A percentile compares a stretch with the other conserved stretches of the same genome.
These are phyloP conservation scores for Champsocephalus esox DNA, from an alignment of 2,797 vertebrate species.

Conservation along the genomic window DNA sequence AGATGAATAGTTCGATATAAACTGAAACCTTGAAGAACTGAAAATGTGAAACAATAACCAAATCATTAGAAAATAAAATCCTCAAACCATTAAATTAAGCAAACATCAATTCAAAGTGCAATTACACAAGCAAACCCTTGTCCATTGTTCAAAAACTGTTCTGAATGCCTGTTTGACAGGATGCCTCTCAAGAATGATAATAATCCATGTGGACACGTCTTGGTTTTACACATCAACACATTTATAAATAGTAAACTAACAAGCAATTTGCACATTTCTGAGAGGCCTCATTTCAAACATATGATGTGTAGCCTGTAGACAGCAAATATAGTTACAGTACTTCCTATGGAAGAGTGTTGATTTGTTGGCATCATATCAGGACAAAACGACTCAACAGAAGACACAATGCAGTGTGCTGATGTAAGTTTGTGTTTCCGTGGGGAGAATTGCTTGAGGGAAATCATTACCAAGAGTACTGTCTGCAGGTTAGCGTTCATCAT, in stretches of 20 bases:
- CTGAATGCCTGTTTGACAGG: slow-evolving; percentile 86
- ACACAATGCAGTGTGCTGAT: slow-evolving; percentile 65
- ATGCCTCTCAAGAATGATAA: slow-evolving; percentile 81
- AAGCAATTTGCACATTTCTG: slow-evolving; percentile 70
- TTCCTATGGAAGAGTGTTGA: slow-evolving; percentile 66
- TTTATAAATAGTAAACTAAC: slow-evolving; percentile 31
- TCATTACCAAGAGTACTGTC: slow-evolving; percentile 80
- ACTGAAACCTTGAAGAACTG: slow-evolving; percentile 43
- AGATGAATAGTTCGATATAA: slow-evolving; percentile 36
- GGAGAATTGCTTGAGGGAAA: slow-evolving; percentile 63
- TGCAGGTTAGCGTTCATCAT: slow-evolving; percentile 87
- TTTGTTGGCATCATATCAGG: slow-evolving; percentile 55
- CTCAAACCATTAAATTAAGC: slow-evolving; percentile 21
- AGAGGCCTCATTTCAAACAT: slow-evolving; percentile 86
- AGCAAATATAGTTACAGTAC: slow-evolving; percentile 74
- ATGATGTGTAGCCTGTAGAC: slow-evolving; percentile 88
- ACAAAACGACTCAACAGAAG: slow-evolving; percentile 42
- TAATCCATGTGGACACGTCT: slow-evolving; percentile 36
- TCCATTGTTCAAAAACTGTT: slow-evolving; percentile 63
- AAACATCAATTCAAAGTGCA: slow-evolving; percentile 73
- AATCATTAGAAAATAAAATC: slow-evolving; percentile 47
- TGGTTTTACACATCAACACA: slow-evolving; percentile 26
- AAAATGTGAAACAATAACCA: slow-evolving; percentile 31
- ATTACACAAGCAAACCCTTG: slow-evolving; percentile 75
- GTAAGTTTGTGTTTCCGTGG: slow-evolving; percentile 60